Percentiles rank a stretch among this genome's conserved stretches.
These are phyloP conservation scores for Apotomis capreana DNA, from an alignment of 2,888 invertebrate genomes.

Conservation along the genomic window DNA sequence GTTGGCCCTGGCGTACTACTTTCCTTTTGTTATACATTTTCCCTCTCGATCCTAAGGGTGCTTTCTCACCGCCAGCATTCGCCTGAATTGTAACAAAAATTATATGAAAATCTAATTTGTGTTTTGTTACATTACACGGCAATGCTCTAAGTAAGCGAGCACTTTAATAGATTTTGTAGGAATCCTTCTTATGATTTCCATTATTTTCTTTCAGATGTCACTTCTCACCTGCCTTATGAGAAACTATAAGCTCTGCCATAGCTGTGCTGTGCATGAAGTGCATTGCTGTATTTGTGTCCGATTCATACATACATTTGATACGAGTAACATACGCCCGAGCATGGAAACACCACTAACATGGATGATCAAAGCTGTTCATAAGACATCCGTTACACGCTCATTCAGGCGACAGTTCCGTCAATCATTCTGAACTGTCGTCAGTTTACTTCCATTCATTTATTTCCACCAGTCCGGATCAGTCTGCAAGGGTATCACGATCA, in stretches of 20 bases:
- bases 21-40: not conserved
- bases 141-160: no score
- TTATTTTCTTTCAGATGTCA: conserved; percentile 92
- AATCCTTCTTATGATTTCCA: conserved; percentile 42
- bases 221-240: conserved; percentile 95
- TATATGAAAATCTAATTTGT: no score
- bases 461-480: no score
- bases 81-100: no score
- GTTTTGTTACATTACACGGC: no score
- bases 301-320: conserved; percentile 58
- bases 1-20: not conserved
- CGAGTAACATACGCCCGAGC: conserved; percentile 51
- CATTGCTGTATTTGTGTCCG: conserved; percentile 71
- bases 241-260: conserved; percentile 90
- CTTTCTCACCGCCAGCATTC: no score
- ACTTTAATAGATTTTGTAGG: not conserved
- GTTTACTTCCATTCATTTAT: no score
- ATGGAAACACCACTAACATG: conserved; percentile 66
- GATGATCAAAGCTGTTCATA: conserved; percentile 40
- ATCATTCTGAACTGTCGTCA: no score
- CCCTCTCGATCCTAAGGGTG: not conserved
- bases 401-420: no score
- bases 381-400: not conserved
- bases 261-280: conserved; percentile 80
- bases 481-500: no score